Conservation (phyloP, 2,888 invertebrate genomes). For the Drosophila yooni region DNA sequence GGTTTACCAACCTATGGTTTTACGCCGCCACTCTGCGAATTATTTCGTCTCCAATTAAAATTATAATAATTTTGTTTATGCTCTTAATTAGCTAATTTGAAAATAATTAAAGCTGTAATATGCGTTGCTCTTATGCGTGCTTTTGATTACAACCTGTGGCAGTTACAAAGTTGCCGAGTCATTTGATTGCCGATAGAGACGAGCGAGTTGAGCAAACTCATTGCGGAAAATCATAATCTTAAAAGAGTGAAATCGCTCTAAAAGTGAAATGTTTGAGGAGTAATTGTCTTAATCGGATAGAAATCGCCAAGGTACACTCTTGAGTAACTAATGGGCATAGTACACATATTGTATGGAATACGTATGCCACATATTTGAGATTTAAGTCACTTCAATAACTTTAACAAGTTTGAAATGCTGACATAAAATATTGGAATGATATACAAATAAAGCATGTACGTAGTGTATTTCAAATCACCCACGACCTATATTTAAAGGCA, state of each 20-base stretch:
- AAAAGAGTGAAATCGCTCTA: constrained; percentile 23
- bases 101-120: constrained; percentile 67
- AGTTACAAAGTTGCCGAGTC: constrained; percentile 58
- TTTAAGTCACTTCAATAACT: not conserved
- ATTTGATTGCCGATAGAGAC: constrained; percentile 65
- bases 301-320: constrained; percentile 6
- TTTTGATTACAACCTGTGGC: constrained; percentile 34
- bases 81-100: constrained; percentile 78
- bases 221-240: constrained; percentile 33
- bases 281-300: constrained; percentile 5
- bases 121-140: constrained; percentile 22
- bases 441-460: not conserved
- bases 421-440: not conserved
- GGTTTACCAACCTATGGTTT: constrained; percentile 44
- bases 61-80: constrained; percentile 54
- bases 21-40: constrained; percentile 27
- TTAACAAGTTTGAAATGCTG: not conserved
- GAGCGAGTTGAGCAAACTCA: constrained; percentile 42
- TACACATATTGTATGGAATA: not conserved
- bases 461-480: not conserved
- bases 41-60: constrained; percentile 47
- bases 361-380: not conserved
- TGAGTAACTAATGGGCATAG: not conserved
- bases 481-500: not conserved
- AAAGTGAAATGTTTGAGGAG: constrained; percentile 35